These are phyloP conservation scores for Hoplostethus atlanticus DNA, from an alignment of 2,797 vertebrate species.

Conservation along the genomic window DNA sequence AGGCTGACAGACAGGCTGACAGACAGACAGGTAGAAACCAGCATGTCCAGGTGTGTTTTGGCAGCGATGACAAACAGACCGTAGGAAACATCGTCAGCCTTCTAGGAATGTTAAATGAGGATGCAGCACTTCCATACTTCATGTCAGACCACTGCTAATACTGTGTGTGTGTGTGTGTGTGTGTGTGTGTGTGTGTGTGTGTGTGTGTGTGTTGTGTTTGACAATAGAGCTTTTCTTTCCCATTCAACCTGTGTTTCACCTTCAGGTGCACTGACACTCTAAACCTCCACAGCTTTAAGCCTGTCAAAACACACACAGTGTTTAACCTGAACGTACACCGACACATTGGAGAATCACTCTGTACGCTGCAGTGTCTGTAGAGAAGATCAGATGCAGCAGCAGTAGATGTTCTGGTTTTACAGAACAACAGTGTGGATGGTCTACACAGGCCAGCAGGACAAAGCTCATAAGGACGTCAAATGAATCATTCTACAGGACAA, in stretches of 20 bases:
- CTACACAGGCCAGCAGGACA: slow-evolving; percentile 2
- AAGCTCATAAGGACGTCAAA: slow-evolving; percentile 21
- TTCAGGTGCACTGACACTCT: slow-evolving; percentile 5
- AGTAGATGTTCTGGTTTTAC: not conserved
- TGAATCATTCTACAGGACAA: slow-evolving; percentile 30
- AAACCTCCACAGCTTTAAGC: not conserved
- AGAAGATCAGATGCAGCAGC: too few relatives aligned
- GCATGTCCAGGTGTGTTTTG: slow-evolving; percentile 38
- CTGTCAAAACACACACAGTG: not conserved
- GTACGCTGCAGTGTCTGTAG: not conserved
- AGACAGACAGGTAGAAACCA: slow-evolving; percentile 35
- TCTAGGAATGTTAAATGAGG: not conserved
- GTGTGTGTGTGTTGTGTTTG: not conserved
- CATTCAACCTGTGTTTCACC: slow-evolving; percentile 7
- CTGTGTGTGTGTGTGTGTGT: slow-evolving; percentile 4
- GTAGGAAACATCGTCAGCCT: not conserved
- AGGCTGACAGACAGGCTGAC: not conserved
- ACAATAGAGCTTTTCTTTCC: slow-evolving; percentile 10
- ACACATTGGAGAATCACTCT: not conserved
- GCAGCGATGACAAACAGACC: slow-evolving; percentile 5
- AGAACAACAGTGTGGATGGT: not conserved
- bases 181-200: slow-evolving; percentile 12
- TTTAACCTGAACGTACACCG: not conserved
- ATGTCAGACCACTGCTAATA: not conserved
- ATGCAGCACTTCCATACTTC: not conserved